These are phyloP conservation scores for Noctuana brunneofusca DNA, from an alignment of 2,888 invertebrate genomes.

Conservation along the genomic window DNA sequence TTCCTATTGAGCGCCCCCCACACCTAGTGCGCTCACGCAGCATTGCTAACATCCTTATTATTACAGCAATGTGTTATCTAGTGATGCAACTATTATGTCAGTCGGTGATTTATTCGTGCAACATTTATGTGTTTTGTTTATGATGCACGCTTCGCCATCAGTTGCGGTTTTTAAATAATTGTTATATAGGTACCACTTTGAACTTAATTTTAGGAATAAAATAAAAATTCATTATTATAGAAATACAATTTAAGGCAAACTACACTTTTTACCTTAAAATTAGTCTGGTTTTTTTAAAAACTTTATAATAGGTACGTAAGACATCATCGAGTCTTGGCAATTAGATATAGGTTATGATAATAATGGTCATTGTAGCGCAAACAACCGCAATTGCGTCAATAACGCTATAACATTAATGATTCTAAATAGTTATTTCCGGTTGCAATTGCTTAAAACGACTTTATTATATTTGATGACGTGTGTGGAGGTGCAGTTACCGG, in stretches of 20 bases:
- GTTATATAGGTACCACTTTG: too few relatives aligned
- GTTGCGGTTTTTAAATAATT: not conserved
- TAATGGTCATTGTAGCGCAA: conserved; percentile 35
- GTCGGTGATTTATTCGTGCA: conserved; percentile 42
- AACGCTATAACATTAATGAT: conserved; percentile 38
- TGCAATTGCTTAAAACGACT: conserved; percentile 22
- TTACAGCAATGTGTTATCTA: conserved; percentile 46
- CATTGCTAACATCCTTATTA: conserved; percentile 50
- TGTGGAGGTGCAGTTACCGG: not conserved
- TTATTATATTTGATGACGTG: not conserved
- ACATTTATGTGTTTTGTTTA: conserved; percentile 34
- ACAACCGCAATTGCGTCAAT: conserved; percentile 32
- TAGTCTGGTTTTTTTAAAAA: not conserved
- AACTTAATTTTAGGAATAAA: too few relatives aligned
- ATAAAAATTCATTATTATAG: too few relatives aligned
- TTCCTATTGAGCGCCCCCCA: conserved; percentile 48
- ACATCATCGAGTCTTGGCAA: conserved; percentile 26
- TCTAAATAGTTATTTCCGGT: conserved; percentile 46
- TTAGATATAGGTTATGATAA: conserved; percentile 40
- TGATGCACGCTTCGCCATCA: not conserved
- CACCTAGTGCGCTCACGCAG: conserved; percentile 44
- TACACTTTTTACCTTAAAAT: not conserved
- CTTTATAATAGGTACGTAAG: too few relatives aligned
- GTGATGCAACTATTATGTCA: conserved; percentile 56
- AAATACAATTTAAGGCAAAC: too few relatives aligned